Evolutionary conservation across 2,113 vertebrate genomes (phyloP).

Genomic region (Ceyx cyanopectus): DNA sequence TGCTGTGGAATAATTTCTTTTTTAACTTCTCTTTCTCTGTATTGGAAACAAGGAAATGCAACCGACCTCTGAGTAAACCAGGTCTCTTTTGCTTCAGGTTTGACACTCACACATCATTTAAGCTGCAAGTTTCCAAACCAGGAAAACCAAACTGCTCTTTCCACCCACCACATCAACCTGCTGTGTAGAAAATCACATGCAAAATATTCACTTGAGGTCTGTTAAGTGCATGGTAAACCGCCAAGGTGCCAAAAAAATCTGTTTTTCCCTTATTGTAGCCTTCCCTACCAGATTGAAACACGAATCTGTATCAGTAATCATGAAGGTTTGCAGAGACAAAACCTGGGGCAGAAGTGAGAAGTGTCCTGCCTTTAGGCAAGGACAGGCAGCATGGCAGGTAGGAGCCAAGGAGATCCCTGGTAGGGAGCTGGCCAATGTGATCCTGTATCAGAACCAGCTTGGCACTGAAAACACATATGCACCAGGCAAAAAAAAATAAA

Average conservation of each 20-base stretch:
- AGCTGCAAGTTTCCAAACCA: slow-evolving; percentile 5
- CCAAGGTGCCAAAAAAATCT: neutral
- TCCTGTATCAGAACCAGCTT: neutral
- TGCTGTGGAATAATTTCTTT: neutral
- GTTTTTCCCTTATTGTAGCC: neutral
- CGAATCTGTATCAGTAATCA: neutral
- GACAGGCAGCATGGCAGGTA: neutral
- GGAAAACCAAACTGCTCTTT: neutral
- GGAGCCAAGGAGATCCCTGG: neutral
- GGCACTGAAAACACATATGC: neutral
- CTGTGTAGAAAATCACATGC: neutral
- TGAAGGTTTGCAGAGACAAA: neutral
- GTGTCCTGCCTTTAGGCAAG: neutral
- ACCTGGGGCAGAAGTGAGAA: neutral
- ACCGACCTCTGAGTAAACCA: neutral
- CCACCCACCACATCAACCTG: neutral
- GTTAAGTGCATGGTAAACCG: neutral
- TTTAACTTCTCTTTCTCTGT: neutral
- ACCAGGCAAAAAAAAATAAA: neutral
- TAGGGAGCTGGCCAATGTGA: neutral
- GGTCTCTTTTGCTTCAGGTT: slow-evolving; percentile 16
- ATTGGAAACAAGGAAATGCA: neutral
- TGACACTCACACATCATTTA: slow-evolving; percentile 9
- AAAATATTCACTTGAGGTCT: neutral
- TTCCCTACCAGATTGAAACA: neutral